Evolutionary conservation across 2,113 vertebrate species (phyloP).

Genomic region (Neopipo cinnamomea): DNA sequence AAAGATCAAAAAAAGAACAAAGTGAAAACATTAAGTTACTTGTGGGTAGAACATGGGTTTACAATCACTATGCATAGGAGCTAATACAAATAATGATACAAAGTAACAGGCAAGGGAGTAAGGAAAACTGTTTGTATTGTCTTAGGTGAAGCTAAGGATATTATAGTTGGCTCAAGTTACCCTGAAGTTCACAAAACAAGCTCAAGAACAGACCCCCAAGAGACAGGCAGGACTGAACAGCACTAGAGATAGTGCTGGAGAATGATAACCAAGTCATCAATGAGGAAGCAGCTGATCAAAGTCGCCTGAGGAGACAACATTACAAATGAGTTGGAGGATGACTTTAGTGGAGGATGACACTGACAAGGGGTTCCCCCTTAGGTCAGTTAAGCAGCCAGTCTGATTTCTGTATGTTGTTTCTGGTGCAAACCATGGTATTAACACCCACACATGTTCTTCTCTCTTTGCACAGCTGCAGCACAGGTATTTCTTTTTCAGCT

Average conservation of each 20-base stretch:
- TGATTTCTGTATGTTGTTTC: neutral
- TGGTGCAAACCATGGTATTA: neutral
- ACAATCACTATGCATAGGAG: neutral
- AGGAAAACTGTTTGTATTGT: neutral
- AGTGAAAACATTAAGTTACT: neutral
- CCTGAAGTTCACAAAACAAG: neutral
- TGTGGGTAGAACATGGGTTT: neutral
- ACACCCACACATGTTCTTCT: neutral
- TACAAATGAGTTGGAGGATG: neutral
- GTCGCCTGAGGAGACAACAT: neutral
- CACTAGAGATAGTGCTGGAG: neutral
- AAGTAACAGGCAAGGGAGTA: neutral
- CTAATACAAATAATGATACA: neutral
- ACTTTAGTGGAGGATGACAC: neutral
- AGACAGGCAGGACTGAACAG: neutral
- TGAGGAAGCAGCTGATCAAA: neutral
- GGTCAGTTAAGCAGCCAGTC: neutral
- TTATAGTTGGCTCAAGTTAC: neutral
- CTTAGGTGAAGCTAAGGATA: neutral
- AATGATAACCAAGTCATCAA: neutral
- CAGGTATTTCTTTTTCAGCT: neutral
- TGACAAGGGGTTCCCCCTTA: neutral
- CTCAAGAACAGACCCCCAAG: neutral
- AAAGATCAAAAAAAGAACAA: neutral
- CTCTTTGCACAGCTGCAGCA: neutral